Evolutionary conservation across 2,113 vertebrate species (phyloP), one percentile per base, ranked within the genome.

Genomic region (Australoheros scitulus): DNA sequence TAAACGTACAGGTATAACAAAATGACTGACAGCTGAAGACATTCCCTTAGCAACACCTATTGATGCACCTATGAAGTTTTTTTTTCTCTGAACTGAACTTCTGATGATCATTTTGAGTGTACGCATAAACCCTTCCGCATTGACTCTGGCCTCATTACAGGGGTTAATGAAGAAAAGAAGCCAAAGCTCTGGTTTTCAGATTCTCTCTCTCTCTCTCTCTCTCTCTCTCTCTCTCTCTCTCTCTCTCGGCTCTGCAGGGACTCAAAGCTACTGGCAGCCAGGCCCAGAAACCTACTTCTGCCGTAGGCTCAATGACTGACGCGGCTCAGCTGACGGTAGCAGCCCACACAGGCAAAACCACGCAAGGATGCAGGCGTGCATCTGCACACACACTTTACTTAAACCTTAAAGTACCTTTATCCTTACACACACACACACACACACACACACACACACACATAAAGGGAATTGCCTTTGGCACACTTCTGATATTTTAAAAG

Each of bases 211-310:
- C 26, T 26, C 26, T 26, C 26, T 3, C 26, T 2, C 26, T 26
- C 26, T 26, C 26, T 26, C 26, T 26, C 26, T 1, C 2, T 26
- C 26, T 26, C 26, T 26, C 26, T 26, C 65, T 61, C 18, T 36
- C 60, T 58, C 60, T 68, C 64, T 70, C 4, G 47, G 47, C 79
- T 75, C 63, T 57, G 57, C 6, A n/a, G 82, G 87, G 92, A 93
- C 60, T 20, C 52, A 13, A n/a, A 8, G 4, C 77, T 80, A 82
- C 81, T 77, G 58, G 68, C 77, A 84, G 77, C n/a, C 68, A 92
- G 92, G 89, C 94, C 95, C 89, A 95, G 91, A 96, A 96, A 95
- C 94, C 95, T 92, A 95, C 89, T 95, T 96, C 90, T 84, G 86
- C 82, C 10, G 9, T 55, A 11, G 61, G 85, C 72, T 86, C 81